Evolutionary conservation across 2,888 invertebrate species (phyloP), one percentile per base, ranked within the genome.

Genomic region (Parnassius smintheus): DNA sequence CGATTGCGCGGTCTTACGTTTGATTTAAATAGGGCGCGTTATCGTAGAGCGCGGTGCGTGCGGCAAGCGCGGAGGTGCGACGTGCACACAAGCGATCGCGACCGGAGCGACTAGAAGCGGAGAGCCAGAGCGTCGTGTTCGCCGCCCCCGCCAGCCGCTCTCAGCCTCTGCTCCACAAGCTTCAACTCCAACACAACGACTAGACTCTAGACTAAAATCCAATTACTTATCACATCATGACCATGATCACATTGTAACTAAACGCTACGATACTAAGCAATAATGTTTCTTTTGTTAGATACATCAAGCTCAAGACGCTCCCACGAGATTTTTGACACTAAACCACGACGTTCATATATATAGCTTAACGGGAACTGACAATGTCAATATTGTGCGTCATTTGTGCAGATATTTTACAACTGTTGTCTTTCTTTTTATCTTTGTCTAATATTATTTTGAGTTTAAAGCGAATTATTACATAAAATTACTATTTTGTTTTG

Each of bases 211-310:
- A 66, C 72, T 70, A 61, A 80, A 86, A 88, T 83, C 86, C 80
- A 82, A 85, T 87, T 82, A 84, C 81, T 85, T 88, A 88, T 84
- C 82, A 78, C n/a, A n/a, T n/a, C n/a, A n/a, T n/a, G n/a, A n/a
- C n/a, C n/a, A n/a, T n/a, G 82, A 85, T 76, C 75, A 77, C 76
- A 82, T 49, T 49, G 78, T 80, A 73, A 74, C 72, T 78, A 75
- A 78, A 76, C 49, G 49, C 49, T 71, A 70, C 69, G 78, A 80
- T 78, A 82, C 76, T 70, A 79, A 82, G 82, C 77, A 81, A 35
- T 2, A 83, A 83, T 80, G 73, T 65, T 59, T 74, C 74, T 73
- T 72, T 72, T 72, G 69, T 75, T 68, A 72, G 65, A 71, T 70
- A 80, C 80, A 81, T 82, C 80, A 68, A 71, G 66, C 67, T 63